Evolutionary conservation across 2,113 vertebrate genomes (phyloP).

Genomic region (Melozone crissalis): DNA sequence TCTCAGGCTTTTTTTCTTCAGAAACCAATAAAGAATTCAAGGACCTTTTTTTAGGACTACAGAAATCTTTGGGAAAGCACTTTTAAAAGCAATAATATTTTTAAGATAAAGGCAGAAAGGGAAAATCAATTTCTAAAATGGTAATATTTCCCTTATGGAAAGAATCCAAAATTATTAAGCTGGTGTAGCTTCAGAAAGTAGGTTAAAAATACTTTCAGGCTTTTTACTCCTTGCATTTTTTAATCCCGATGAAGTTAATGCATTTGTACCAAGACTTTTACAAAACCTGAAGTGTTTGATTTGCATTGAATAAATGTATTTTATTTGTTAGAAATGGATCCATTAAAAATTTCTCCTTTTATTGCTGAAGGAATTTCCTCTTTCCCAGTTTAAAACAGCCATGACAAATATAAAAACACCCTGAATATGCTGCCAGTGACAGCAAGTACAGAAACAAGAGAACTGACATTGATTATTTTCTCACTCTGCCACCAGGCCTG

Average conservation of each 20-base stretch:
- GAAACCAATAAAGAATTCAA: neutral
- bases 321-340: neutral
- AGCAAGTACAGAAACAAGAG: neutral
- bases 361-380: neutral
- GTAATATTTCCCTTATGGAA: neutral
- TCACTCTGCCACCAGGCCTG: neutral
- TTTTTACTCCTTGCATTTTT: neutral
- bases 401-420: neutral
- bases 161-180: neutral
- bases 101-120: conserved; percentile 26
- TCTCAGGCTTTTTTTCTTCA: neutral
- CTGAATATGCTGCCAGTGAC: neutral
- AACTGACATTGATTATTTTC: neutral
- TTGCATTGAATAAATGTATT: neutral
- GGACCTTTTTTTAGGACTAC: neutral
- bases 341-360: neutral
- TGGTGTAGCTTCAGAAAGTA: neutral
- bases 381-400: neutral
- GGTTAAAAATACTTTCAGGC: neutral
- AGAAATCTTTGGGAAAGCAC: neutral
- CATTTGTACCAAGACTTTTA: neutral
- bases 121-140: conserved; percentile 9
- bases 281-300: neutral
- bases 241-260: neutral
- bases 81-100: conserved; percentile 40